These are phyloP conservation scores for Phrynocephalus forsythii DNA, from an alignment of 2,797 vertebrate species.

Conservation along the genomic window DNA sequence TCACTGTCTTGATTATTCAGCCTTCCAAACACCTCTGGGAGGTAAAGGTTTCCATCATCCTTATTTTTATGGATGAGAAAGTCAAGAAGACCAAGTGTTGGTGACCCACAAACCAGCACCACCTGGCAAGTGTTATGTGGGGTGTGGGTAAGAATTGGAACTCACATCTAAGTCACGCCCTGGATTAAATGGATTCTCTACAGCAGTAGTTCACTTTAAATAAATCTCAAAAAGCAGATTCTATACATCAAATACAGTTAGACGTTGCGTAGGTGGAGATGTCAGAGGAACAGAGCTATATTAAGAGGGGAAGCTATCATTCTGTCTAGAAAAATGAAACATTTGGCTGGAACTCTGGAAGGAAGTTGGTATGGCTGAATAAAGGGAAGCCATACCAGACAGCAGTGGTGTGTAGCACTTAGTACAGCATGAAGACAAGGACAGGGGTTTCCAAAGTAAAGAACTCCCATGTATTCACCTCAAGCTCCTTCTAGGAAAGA, in stretches of 20 bases:
- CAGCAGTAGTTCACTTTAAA: not conserved
- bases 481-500: not conserved
- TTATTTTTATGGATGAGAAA: not conserved
- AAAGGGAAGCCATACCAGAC: not conserved
- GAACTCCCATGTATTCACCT: too few relatives aligned
- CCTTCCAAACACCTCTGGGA: not conserved
- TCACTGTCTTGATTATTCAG: not conserved
- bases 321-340: not conserved
- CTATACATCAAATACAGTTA: not conserved
- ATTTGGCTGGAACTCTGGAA: not conserved
- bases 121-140: not conserved
- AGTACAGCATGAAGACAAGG: not conserved
- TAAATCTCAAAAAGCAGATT: not conserved
- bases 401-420: not conserved
- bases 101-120: not conserved
- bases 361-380: not conserved
- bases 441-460: too few relatives aligned
- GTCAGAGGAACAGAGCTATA: not conserved
- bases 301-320: not conserved
- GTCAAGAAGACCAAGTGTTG: not conserved
- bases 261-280: too few relatives aligned
- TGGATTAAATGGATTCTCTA: not conserved
- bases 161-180: not conserved
- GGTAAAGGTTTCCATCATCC: not conserved
- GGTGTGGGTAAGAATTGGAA: not conserved